Conservation (phyloP, 2,797 vertebrate genomes). For the Rachycentron canadum region DNA sequence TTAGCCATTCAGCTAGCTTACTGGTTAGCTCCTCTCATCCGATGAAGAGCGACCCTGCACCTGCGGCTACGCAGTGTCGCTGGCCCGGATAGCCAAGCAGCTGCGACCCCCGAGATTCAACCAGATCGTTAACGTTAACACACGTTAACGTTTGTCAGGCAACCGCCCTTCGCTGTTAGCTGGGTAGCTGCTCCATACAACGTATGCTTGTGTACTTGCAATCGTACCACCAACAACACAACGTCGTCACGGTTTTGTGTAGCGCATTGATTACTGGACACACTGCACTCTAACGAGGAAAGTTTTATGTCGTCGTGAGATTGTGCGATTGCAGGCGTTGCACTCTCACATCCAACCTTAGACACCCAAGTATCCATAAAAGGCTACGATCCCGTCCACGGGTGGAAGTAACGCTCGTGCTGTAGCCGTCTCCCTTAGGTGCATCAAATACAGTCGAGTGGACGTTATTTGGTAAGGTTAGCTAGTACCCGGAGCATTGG, state of each 20-base stretch:
- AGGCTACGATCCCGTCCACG: not conserved
- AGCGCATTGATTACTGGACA: constrained; percentile 19
- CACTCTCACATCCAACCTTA: not conserved
- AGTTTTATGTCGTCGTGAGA: constrained; percentile 19
- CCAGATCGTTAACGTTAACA: not conserved
- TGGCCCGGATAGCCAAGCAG: not conserved
- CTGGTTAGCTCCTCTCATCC: constrained; percentile 67
- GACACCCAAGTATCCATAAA: not conserved
- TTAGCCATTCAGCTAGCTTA: constrained; percentile 64
- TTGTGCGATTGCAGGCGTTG: not conserved
- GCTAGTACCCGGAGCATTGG: not conserved
- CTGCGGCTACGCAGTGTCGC: constrained; percentile 63
- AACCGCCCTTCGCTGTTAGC: constrained; percentile 54
- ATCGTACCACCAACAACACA: constrained; percentile 52
- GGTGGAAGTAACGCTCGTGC: constrained; percentile 45
- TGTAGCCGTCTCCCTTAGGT: constrained; percentile 38
- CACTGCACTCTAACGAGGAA: constrained; percentile 29
- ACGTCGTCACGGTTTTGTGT: constrained; percentile 69
- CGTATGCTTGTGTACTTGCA: constrained; percentile 34
- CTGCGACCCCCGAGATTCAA: not conserved
- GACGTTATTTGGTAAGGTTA: constrained; percentile 31
- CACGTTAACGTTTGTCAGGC: constrained; percentile 15
- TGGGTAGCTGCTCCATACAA: constrained; percentile 16
- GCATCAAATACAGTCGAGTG: constrained; percentile 42
- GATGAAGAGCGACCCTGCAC: constrained; percentile 72